phyloP scores from a whole-genome alignment of 2,797 vertebrate genomes.

The Centroberyx gerrardi region DNA sequence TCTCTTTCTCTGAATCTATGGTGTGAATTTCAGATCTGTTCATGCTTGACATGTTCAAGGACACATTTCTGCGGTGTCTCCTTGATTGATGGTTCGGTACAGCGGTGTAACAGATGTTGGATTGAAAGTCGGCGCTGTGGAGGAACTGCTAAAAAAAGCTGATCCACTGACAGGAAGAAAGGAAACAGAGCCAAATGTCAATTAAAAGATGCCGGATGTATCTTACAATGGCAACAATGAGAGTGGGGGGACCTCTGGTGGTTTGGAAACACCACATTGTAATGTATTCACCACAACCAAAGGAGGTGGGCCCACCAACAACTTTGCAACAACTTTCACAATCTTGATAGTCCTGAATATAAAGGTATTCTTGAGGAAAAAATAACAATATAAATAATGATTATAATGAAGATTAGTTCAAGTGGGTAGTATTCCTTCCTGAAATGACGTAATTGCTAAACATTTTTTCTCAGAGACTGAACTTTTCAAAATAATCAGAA shows the following conservation, averaged over 20 bases:
- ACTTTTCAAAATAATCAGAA: too few species aligned
- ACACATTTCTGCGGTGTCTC: constrained; percentile 37
- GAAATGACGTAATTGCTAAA: too few species aligned
- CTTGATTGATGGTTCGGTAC: constrained; percentile 55
- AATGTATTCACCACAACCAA: not conserved
- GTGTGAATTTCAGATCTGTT: constrained; percentile 48
- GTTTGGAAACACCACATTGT: constrained; percentile 31
- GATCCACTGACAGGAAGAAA: not conserved
- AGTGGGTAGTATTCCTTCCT: not conserved
- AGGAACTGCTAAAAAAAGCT: not conserved
- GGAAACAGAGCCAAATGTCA: constrained; percentile 5
- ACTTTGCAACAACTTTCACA: not conserved
- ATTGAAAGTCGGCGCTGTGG: constrained; percentile 46
- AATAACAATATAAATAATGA: not conserved
- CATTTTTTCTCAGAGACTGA: too few species aligned
- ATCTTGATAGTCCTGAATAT: not conserved
- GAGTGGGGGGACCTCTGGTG: constrained; percentile 40
- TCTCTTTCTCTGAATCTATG: constrained; percentile 28
- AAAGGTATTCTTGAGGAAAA: not conserved
- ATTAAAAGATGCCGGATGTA: constrained; percentile 15
- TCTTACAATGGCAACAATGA: constrained; percentile 2
- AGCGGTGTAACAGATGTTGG: constrained; percentile 24
- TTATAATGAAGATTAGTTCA: not conserved
- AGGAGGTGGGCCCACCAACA: not conserved
- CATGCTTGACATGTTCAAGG: constrained; percentile 47